Percentiles rank a stretch among this genome's conserved stretches.
phyloP scores from a whole-genome alignment of 1,140 invertebrate species.

The Drosophila elegans region DNA sequence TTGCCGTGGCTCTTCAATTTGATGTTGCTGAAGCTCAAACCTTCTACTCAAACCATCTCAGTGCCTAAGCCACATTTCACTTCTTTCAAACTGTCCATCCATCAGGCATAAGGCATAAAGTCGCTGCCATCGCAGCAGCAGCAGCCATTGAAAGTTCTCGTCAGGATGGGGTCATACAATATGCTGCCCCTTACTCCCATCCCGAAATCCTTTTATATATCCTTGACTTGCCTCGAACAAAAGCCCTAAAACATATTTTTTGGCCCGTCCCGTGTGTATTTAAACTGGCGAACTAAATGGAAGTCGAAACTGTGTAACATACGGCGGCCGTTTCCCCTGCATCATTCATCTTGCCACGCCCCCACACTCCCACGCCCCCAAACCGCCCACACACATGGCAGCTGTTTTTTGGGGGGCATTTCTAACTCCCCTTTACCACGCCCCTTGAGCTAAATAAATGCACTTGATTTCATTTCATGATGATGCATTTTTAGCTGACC shows the following conservation, averaged over 20 bases:
- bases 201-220: background rate
- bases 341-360: constrained; percentile 77
- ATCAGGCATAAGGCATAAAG: constrained; percentile 59
- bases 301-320: constrained; percentile 60
- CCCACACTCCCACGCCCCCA: constrained; percentile 30
- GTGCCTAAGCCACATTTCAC: constrained; percentile 62
- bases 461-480: constrained; percentile 80
- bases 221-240: constrained; percentile 41
- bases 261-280: constrained; percentile 61
- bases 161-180: constrained; percentile 29
- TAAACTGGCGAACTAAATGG: constrained; percentile 73
- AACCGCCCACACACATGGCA: constrained; percentile 23
- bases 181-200: background rate
- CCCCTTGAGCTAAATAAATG: constrained; percentile 66
- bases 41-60: constrained; percentile 2
- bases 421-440: background rate
- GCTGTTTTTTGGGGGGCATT: constrained; percentile 15
- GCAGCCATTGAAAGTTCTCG: constrained; percentile 39
- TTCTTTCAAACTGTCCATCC: constrained; percentile 55
- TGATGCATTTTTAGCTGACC: constrained; percentile 73
- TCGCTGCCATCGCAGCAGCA: constrained; percentile 24
- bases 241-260: constrained; percentile 61
- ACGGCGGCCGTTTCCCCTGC: constrained; percentile 45
- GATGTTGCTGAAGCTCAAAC: constrained; percentile 1
- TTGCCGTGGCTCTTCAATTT: constrained; percentile 3